phyloP scores from a whole-genome alignment of 2,113 vertebrate genomes.

The Sardina pilchardus region DNA sequence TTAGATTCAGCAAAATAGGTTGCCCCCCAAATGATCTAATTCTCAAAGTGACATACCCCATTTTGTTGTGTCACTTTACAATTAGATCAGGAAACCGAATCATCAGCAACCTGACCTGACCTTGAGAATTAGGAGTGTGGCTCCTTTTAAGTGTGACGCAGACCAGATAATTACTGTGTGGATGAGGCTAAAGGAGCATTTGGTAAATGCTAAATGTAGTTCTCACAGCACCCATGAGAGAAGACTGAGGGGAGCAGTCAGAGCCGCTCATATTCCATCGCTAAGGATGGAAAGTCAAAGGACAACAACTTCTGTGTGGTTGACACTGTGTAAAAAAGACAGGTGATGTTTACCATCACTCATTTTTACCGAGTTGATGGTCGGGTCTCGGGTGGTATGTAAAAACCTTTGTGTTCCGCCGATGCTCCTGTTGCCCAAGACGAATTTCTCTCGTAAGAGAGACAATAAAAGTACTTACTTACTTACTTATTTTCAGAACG shows the following conservation, averaged over 20 bases:
- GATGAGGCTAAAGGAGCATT: not conserved
- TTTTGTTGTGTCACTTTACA: not conserved
- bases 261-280: not conserved
- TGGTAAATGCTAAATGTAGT: not conserved
- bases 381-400: not conserved
- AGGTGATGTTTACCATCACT: not conserved
- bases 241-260: not conserved
- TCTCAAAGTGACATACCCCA: not conserved
- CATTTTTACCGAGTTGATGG: not conserved
- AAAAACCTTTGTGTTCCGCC: too few relatives aligned
- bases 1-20: too few relatives aligned
- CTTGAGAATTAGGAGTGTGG: not conserved
- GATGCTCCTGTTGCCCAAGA: too few relatives aligned
- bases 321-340: not conserved
- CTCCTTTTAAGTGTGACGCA: not conserved
- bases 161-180: not conserved
- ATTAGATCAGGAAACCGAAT: not conserved
- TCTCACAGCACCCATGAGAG: not conserved
- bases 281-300: not conserved
- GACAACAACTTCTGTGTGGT: not conserved
- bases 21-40: too few relatives aligned
- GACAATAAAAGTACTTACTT: too few relatives aligned
- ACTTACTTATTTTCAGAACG: too few relatives aligned
- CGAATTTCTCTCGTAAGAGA: too few relatives aligned
- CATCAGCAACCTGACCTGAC: not conserved